A percentile compares a stretch with the other conserved stretches of the same genome.
phyloP scores from a whole-genome alignment of 2,888 invertebrate genomes.

The Cephonodes hylas region DNA sequence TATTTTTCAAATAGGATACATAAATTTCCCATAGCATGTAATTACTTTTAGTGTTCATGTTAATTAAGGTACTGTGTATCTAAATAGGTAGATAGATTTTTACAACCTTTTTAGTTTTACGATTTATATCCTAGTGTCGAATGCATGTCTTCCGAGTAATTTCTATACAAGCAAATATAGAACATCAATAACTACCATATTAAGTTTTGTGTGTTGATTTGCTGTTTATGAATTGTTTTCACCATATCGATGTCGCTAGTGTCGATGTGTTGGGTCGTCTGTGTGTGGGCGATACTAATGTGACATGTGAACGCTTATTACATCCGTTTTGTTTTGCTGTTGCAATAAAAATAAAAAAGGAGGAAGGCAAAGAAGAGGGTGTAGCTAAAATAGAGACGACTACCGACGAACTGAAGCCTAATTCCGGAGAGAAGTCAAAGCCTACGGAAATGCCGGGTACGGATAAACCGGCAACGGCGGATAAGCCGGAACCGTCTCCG shows the following conservation, averaged over 20 bases:
- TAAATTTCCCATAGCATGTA: conserved; percentile 31
- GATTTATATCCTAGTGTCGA: conserved; percentile 30
- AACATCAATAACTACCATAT: conserved; percentile 32
- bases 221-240: conserved; percentile 49
- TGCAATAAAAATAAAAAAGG: conserved; percentile 69
- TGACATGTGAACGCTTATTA: conserved; percentile 57
- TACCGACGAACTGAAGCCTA: conserved; percentile 73
- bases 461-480: conserved; percentile 23
- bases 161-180: neutral
- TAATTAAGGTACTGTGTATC: conserved; percentile 12
- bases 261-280: conserved; percentile 17
- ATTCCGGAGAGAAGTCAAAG: conserved; percentile 54
- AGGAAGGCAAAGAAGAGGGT: conserved; percentile 64
- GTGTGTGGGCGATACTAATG: conserved; percentile 29
- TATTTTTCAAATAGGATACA: neutral
- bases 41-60: conserved; percentile 9
- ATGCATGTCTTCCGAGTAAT: conserved; percentile 43
- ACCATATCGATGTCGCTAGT: conserved; percentile 57
- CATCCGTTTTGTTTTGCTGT: conserved; percentile 70
- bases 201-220: conserved; percentile 56
- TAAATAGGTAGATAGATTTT: conserved; percentile 1
- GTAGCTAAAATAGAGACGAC: conserved; percentile 76
- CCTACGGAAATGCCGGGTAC: conserved; percentile 21
- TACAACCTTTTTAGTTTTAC: neutral
- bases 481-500: conserved; percentile 50